Base-by-base conservation (phyloP, 2,888 invertebrate genomes). In the Agrilus cyanescens region DNA sequence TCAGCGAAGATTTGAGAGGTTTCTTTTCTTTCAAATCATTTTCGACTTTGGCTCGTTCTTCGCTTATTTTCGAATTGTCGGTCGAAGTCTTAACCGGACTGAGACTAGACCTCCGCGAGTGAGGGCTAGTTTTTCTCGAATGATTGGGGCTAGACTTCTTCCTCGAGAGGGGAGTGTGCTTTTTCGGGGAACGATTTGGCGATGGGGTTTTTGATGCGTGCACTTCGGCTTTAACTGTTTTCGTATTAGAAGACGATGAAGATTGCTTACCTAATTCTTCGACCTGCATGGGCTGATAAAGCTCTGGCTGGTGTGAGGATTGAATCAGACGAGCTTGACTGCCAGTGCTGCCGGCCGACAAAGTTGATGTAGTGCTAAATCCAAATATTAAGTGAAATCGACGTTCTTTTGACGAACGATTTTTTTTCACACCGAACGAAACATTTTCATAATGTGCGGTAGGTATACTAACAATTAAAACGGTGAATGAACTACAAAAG, bases 321-420 rank as follows among this genome's bases (percentile, higher is more conserved):
- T 91, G 91, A 64, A 93, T 89, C 61, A 93, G 79, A 59, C 89
- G 80, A 46, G 93, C 90, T 70, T 90, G 89, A 66, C 88, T 89
- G 60, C 91, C 87, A 40, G 90, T 90, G 69, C 90, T 91, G 62
- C 91, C 90, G 47, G 90, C 90, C 57, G 90, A 91, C 63, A 93
- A 75, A 49, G 93, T 93, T 58, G 91, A 91, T 56, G 91, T 90
- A 60, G 91, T 91, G 73, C 90, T 90, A 71, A 42, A 29, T 31
- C 45, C 34, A 50, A 12, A 33, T 40, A 25, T 10, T 25, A 8
- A 25, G 25, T 25, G 25, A 25, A 25, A 25, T 25, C 25, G 25
- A 10, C 25, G 20, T 25, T 10, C 10, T 25, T 25, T 25, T 25
- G 10, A 25, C 4, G 10, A 25, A 25, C 25, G 25, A 25, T 39